Conservation (phyloP, 2,113 vertebrate genomes). For the Prolemur simus region DNA sequence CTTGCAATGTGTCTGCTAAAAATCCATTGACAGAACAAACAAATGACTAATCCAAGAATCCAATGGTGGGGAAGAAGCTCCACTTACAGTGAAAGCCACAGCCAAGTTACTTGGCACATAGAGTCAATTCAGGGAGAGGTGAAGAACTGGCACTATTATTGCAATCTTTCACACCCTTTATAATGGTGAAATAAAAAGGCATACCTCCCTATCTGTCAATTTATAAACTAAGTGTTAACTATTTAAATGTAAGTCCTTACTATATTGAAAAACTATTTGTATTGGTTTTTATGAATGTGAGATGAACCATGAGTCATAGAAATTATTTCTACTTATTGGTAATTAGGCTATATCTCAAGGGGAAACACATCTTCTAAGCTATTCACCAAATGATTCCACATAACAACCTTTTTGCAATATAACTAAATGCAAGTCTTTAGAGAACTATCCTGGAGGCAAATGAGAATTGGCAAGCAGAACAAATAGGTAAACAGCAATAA, state of each 20-base stretch:
- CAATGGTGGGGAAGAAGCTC: background rate
- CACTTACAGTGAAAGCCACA: background rate
- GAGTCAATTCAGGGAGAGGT: background rate
- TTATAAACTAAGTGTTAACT: background rate
- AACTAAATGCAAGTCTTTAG: background rate
- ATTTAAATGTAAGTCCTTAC: background rate
- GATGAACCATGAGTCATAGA: background rate
- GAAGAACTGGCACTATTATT: background rate
- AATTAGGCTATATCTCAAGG: background rate
- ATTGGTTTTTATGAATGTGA: background rate
- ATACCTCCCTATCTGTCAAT: background rate
- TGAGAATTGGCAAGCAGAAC: background rate
- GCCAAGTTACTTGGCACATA: background rate
- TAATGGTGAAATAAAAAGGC: background rate
- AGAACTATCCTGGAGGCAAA: background rate
- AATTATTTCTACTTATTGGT: conserved; percentile 13
- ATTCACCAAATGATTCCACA: background rate
- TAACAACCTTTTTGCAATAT: background rate
- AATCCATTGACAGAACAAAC: background rate
- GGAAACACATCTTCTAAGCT: background rate
- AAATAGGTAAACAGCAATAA: conserved; percentile 16
- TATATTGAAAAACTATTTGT: background rate
- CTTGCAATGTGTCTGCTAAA: background rate
- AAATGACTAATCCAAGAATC: background rate
- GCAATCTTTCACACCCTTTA: background rate